phyloP scores from a whole-genome alignment of 2,888 invertebrate species.

The Amphipoea oculea region DNA sequence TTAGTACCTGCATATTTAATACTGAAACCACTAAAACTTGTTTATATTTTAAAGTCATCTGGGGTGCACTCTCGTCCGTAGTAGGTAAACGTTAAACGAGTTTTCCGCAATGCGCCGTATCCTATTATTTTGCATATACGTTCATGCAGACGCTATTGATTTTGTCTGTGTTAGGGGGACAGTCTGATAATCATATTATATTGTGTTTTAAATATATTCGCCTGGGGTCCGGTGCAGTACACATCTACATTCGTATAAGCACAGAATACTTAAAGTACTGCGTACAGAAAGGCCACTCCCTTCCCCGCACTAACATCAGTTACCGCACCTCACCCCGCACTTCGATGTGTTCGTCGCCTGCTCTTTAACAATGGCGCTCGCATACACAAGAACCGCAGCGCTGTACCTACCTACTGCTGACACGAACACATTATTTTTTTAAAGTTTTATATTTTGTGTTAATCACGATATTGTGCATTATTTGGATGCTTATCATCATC shows the following conservation, averaged over 20 bases:
- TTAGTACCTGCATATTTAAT: background rate
- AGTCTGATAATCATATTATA: constrained; percentile 88
- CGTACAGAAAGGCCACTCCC: no score
- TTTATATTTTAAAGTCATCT: background rate
- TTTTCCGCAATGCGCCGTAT: constrained; percentile 73
- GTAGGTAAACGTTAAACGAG: constrained; percentile 18
- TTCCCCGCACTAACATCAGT: no score
- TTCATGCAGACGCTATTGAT: constrained; percentile 88
- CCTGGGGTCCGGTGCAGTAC: constrained; percentile 74
- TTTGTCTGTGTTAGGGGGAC: constrained; percentile 90
- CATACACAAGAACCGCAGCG: no score
- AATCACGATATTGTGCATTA: no score
- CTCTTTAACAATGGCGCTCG: no score
- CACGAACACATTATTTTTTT: no score
- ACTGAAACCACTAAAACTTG: background rate
- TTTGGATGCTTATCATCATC: no score
- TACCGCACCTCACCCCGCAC: no score
- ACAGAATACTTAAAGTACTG: no score
- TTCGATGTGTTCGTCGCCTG: no score
- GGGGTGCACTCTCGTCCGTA: background rate
- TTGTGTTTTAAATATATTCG: constrained; percentile 87
- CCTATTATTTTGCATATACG: constrained; percentile 83
- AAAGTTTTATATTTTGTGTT: no score
- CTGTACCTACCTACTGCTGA: no score
- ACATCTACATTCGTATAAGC: constrained; percentile 12